Percentiles rank a stretch among this genome's conserved stretches.
These are phyloP conservation scores for Plagiodera versicolora DNA, from an alignment of 2,888 invertebrate genomes.

Conservation along the genomic window DNA sequence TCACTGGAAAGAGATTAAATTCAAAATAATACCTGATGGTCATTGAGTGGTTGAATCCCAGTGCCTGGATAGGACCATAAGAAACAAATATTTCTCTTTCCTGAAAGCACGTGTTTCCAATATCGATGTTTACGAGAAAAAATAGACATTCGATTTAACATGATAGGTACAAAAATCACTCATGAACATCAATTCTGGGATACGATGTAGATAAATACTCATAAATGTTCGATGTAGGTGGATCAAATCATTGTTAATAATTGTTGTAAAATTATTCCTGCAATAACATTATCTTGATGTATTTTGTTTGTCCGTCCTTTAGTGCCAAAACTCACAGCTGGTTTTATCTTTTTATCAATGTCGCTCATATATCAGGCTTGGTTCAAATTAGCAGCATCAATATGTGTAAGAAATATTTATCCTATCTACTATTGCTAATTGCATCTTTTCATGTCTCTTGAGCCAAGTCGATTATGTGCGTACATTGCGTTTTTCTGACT, in stretches of 20 bases:
- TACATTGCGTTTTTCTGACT: too few relatives aligned
- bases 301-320: slow-evolving; percentile 31
- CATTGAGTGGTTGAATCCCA: neutral
- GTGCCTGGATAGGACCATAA: slow-evolving; percentile 13
- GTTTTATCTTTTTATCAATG: too few relatives aligned
- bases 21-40: too few relatives aligned
- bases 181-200: neutral
- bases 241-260: neutral
- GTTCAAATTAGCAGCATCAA: neutral
- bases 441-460: too few relatives aligned
- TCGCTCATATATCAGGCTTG: neutral
- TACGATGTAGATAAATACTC: neutral
- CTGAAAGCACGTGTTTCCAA: neutral
- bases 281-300: slow-evolving; percentile 8
- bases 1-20: neutral
- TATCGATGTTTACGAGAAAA: neutral
- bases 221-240: neutral
- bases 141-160: neutral
- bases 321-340: slow-evolving; percentile 33
- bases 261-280: neutral
- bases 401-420: too few relatives aligned
- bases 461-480: too few relatives aligned
- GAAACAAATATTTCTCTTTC: slow-evolving; percentile 12
- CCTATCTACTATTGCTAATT: too few relatives aligned
- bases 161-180: too few relatives aligned